These are phyloP conservation scores for Hylaeus volcanicus DNA, from an alignment of 1,140 invertebrate species.

Conservation along the genomic window DNA sequence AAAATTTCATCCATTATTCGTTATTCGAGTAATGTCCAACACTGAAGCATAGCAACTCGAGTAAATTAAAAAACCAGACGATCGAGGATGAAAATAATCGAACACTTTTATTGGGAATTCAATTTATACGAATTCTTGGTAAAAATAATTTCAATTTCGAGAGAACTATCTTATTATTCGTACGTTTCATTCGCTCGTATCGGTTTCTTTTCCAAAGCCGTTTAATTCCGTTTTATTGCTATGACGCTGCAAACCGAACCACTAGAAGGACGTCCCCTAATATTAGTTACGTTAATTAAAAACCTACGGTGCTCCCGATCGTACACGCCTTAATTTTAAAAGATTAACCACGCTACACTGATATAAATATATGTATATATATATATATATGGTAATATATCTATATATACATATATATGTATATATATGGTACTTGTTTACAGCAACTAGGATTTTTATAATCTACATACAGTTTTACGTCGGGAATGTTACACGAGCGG, in stretches of 20 bases:
- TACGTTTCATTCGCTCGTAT: not conserved
- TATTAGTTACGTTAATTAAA: slow-evolving; percentile 59
- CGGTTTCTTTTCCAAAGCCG: not conserved
- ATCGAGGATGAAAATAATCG: not conserved
- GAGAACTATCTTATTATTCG: not conserved
- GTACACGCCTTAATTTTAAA: slow-evolving; percentile 55
- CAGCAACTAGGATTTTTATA: slow-evolving; percentile 56
- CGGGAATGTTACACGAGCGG: slow-evolving; percentile 53
- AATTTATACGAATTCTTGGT: too few species aligned
- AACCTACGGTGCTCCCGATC: slow-evolving; percentile 55
- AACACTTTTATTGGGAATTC: not conserved
- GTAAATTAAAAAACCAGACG: not conserved
- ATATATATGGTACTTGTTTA: slow-evolving; percentile 47
- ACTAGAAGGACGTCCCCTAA: slow-evolving; percentile 39
- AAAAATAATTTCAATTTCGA: too few species aligned
- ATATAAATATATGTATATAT: slow-evolving; percentile 60
- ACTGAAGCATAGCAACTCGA: too few species aligned
- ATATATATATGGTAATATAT: not conserved
- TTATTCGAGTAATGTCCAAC: too few species aligned
- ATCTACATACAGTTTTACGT: slow-evolving; percentile 56
- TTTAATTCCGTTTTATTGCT: slow-evolving; percentile 29
- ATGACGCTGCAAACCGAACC: slow-evolving; percentile 39
- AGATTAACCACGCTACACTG: slow-evolving; percentile 64
- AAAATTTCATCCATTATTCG: too few species aligned
- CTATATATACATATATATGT: not conserved